Evolutionary conservation across 2,113 vertebrate genomes (phyloP), one percentile per base, ranked within the genome.

Genomic region (Indicator maculatus): DNA sequence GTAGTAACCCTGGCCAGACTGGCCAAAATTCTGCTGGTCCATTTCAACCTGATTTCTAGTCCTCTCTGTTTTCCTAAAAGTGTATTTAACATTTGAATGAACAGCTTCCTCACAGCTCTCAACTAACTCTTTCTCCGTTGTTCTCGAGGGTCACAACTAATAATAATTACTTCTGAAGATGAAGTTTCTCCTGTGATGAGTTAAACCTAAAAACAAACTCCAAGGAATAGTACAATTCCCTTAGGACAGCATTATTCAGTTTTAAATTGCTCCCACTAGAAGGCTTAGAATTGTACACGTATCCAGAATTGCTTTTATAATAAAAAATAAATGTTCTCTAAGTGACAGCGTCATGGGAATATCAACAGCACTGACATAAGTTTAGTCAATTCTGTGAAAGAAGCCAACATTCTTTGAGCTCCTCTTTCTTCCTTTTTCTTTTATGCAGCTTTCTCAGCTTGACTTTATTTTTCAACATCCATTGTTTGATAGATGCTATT

Each of bases 201-300:
- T 93, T 95, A 93, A 97, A 89, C 82, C 88, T 95, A 96, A 94
- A 97, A 97, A 95, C 88, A 96, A 94, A 96, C 60, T 72, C 89
- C 96, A 84, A 50, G 79, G 95, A 81, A 67, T 69, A 76, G 83
- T 56, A 12, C 26, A 91, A 88, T 94, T 74, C 96, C 93, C 94
- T 59, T 31, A 20, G 89, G 96, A 91, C 59, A 70, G 17, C 84
- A 94, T 95, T 96, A 91, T 94, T 88, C 95, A 66, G 91, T 96
- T 96, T 96, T 96, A 96, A 97, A 96, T 94, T 96, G 91, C 80
- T 96, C 95, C 96, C 96, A 90, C 71, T 84, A 96, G 96, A 90
- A 93, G 80, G 86, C 28, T 81, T 90, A 63, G 93, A 97, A 89
- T 97, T 96, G 94, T 91, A 56, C 80, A 71, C 73, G 50, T 88